Conservation (phyloP, 2,888 invertebrate genomes). For the Micoletzkya japonica region DNA sequence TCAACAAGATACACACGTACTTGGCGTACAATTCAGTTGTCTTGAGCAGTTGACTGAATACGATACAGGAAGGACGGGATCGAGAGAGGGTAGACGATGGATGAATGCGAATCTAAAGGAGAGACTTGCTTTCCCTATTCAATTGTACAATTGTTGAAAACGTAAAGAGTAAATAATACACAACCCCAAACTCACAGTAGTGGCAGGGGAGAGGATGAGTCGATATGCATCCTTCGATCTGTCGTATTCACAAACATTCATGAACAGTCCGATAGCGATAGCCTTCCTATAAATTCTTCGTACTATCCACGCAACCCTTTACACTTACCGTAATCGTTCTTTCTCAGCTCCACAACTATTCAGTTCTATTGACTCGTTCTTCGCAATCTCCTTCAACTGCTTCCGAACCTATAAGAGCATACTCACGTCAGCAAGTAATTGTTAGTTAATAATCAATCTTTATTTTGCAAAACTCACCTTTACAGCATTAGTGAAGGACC, state of each 20-base stretch:
- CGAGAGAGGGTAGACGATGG: constrained; percentile 29
- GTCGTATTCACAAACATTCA: constrained; percentile 56
- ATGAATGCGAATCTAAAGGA: constrained; percentile 33
- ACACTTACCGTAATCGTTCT: constrained; percentile 35
- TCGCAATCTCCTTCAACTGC: constrained; percentile 45
- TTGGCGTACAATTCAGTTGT: constrained; percentile 56
- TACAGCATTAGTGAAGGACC: constrained; percentile 29
- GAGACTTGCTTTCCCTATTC: not conserved
- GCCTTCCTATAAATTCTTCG: constrained; percentile 43
- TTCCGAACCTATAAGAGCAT: constrained; percentile 37
- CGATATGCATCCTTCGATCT: constrained; percentile 48
- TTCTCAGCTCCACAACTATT: constrained; percentile 40
- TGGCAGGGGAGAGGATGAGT: constrained; percentile 43
- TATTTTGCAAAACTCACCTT: constrained; percentile 26
- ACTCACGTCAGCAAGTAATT: not conserved
- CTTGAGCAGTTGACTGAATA: constrained; percentile 56
- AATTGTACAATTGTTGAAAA: not conserved
- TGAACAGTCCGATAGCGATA: constrained; percentile 49
- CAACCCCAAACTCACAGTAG: constrained; percentile 25
- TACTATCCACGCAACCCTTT: constrained; percentile 31
- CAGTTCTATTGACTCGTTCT: constrained; percentile 28
- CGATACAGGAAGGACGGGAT: constrained; percentile 36
- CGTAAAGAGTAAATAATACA: not conserved
- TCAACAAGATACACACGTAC: constrained; percentile 32
- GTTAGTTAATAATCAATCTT: not conserved